Evolutionary conservation across 2,113 vertebrate genomes (phyloP).

Genomic region (Glareola pratincola): DNA sequence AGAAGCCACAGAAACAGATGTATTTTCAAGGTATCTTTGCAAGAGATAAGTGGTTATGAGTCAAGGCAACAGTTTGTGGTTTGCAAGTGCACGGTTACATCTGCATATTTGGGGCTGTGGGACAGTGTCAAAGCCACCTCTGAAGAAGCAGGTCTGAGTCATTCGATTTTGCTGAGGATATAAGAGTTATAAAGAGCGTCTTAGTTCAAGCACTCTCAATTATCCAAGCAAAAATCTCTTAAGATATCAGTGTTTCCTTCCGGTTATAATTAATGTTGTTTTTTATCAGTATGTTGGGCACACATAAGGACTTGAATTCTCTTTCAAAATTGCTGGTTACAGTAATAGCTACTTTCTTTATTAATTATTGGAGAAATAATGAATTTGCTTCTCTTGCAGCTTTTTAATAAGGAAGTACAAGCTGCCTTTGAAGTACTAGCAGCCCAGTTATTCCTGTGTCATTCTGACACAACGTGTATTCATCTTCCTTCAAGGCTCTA

Average conservation of each 20-base stretch:
- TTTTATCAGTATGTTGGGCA: neutral
- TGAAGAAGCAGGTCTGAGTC: neutral
- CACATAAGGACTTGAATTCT: neutral
- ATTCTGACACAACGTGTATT: slow-evolving; percentile 27
- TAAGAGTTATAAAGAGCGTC: neutral
- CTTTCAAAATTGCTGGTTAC: neutral
- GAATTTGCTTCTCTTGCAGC: neutral
- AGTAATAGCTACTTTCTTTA: neutral
- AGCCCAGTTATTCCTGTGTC: slow-evolving; percentile 32
- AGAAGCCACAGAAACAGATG: neutral
- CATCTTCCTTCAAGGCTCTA: slow-evolving; percentile 25
- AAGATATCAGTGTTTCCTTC: neutral
- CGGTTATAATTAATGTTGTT: neutral
- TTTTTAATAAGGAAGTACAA: slow-evolving; percentile 33
- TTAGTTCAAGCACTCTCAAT: neutral
- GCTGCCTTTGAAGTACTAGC: slow-evolving; percentile 33
- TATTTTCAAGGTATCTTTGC: neutral
- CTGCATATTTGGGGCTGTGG: neutral
- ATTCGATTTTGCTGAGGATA: neutral
- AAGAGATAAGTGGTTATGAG: neutral
- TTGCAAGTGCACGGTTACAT: neutral
- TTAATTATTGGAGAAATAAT: slow-evolving; percentile 20
- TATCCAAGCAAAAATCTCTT: neutral
- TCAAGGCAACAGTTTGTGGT: neutral
- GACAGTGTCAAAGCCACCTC: neutral